Evolutionary conservation across 1,140 invertebrate species (phyloP), one percentile per base, ranked within the genome.

Genomic region (Ctenoplectra terminalis): DNA sequence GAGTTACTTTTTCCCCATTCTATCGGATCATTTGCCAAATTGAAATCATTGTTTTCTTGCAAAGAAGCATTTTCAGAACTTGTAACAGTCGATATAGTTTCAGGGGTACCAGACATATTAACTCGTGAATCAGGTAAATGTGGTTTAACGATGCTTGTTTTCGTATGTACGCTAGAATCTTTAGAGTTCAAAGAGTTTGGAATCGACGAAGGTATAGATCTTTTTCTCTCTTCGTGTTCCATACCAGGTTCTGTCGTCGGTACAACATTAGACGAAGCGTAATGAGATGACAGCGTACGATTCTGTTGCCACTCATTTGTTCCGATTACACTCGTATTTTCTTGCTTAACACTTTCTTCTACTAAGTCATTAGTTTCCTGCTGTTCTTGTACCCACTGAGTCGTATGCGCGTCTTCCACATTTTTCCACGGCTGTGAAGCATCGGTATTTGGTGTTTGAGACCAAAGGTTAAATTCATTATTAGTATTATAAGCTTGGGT

Each of bases 161-260:
- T 89, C 9, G 43, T 23, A 4, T 81, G 76, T 13, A 26, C 69
- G 11, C 73, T 64, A 23, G 87, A 78, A 52, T 93, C 92, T 54
- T 84, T 90, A 26, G 90, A 63, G 7, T 74, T 86, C 0, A 82
- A 61, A 20, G 84, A 86, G 81, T 83, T 90, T 23, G 87, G 72
- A 11, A 76, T 72, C 20, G 87, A 83, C 0, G 89, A 64, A 48
- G 64, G 52, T 40, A 56, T 26, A 2, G 84, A 80, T 54, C 86
- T 87, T 37, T 90, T 91, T 2, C 86, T 91, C 23, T 92, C 91
- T 7, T 86, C 61, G 23, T 84, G 85, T 63, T 92, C 92, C 26
- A 63, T 40, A 67, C 46, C 69, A n/a, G 84, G 31, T 34, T 82
- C 46, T n/a, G 23, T 26, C 9, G 82, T 67, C 58, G 87, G 73